Base-by-base conservation (phyloP, 2,797 vertebrate genomes). In the Gephyroberyx darwinii region DNA sequence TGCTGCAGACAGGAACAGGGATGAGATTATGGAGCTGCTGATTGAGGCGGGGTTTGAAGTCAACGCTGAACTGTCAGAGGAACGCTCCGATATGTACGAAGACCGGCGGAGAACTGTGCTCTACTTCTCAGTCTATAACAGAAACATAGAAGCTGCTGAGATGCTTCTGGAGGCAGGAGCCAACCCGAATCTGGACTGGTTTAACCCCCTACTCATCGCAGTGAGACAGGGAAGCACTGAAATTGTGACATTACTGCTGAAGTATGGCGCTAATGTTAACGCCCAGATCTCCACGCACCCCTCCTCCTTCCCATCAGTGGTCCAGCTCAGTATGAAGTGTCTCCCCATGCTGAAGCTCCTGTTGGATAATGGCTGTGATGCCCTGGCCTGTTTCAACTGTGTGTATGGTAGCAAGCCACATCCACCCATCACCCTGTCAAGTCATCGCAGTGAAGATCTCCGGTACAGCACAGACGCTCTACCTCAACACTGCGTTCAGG, bases 161-260 rank as follows among this genome's bases (percentile, higher is more conserved):
- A 93, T 95, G 90, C 91, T 98, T 58, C 90, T 98, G 78, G 89
- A 92, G 64, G 95, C 95, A 0, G 95, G 96, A 30, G 96, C 96
- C 22, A 83, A 96, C 82, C 95, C 96, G 66, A 96, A 97, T 58
- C 45, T 95, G 45, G 96, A 98, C 74, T 67, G 94, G 33, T 95
- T 98, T 87, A 96, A 93, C 78, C 94, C 96, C 0, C 84, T 97
- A 69, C 94, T 98, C 10, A 92, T 97, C 43, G 95, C 96, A 13
- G 94, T 96, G 51, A 94, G 95, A 48, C 95, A 95, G 0, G 93
- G 94, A 61, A 93, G 93, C 83, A 81, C 94, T 69, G 94, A 94
- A 76, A 94, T 94, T 67, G 94, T 95, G 68, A 86, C 86, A 53
- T 84, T 97, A 65, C 92, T 98, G 71, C 86, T 97, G 65, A 90